These are phyloP conservation scores for Aporophyla nigra DNA, from an alignment of 2,888 invertebrate species.

Conservation along the genomic window DNA sequence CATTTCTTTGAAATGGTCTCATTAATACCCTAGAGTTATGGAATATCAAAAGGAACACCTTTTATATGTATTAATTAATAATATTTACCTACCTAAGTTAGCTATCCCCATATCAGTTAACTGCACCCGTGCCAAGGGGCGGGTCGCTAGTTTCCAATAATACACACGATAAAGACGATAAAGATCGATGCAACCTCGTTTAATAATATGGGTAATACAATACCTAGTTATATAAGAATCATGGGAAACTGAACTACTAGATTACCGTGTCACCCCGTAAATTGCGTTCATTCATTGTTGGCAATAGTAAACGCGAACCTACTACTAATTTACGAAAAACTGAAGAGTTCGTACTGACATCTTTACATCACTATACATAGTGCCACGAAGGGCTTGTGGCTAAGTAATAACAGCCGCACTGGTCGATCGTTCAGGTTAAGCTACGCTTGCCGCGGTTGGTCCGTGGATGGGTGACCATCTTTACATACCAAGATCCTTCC, in stretches of 20 bases:
- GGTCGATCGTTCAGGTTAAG: no score
- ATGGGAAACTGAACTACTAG: constrained; percentile 69
- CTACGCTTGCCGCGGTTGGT: no score
- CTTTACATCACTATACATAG: no score
- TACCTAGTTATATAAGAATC: constrained; percentile 70
- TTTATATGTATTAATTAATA: no score
- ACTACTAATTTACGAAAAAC: background rate
- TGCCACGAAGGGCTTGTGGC: no score
- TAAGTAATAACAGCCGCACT: no score
- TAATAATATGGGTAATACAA: constrained; percentile 65
- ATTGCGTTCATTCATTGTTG: constrained; percentile 25
- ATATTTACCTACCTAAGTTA: background rate
- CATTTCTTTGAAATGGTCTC: no score
- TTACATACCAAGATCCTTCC: no score
- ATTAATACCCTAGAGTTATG: no score
- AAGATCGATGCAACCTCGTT: constrained; percentile 31
- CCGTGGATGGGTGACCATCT: no score
- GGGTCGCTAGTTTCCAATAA: background rate
- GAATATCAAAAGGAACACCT: no score
- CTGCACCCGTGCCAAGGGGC: background rate
- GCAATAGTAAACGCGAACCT: background rate
- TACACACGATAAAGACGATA: constrained; percentile 5
- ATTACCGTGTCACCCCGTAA: constrained; percentile 46
- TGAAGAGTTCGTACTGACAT: background rate
- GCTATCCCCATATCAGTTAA: background rate